Percentiles rank a stretch among this genome's conserved stretches.
phyloP scores from a whole-genome alignment of 2,113 vertebrate genomes.

The Microcebus jonahi region DNA sequence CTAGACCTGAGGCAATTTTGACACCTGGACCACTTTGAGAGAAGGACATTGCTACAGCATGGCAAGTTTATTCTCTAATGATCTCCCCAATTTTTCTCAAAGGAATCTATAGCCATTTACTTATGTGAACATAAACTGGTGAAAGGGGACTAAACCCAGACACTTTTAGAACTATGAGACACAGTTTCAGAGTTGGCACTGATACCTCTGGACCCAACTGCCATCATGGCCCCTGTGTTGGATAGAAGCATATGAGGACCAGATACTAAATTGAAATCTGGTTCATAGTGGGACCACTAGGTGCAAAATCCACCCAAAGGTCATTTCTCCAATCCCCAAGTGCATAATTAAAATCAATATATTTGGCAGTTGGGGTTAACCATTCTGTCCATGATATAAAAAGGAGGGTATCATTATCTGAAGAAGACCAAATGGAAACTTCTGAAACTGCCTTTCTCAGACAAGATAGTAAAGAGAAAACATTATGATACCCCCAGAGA shows the following conservation, averaged over 20 bases:
- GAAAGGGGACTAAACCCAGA: neutral
- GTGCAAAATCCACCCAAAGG: neutral
- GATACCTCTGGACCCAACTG: neutral
- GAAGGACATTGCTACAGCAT: neutral
- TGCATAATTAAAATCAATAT: neutral
- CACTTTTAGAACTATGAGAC: neutral
- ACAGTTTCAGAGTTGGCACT: neutral
- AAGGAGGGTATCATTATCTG: neutral
- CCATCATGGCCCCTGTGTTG: neutral
- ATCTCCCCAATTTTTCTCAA: neutral
- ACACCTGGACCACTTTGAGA: neutral
- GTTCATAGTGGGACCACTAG: neutral
- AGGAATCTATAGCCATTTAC: neutral
- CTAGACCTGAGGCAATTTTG: neutral
- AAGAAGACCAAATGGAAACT: neutral
- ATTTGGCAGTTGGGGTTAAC: neutral
- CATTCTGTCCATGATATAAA: neutral
- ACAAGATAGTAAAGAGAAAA: neutral
- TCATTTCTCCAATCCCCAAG: neutral
- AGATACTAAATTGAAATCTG: neutral
- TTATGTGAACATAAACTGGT: neutral
- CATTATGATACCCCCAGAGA: neutral
- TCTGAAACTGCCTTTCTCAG: neutral
- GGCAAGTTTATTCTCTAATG: neutral
- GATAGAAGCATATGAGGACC: neutral